Evolutionary conservation across 2,888 invertebrate genomes (phyloP).

Genomic region (Poecilus cupreus): DNA sequence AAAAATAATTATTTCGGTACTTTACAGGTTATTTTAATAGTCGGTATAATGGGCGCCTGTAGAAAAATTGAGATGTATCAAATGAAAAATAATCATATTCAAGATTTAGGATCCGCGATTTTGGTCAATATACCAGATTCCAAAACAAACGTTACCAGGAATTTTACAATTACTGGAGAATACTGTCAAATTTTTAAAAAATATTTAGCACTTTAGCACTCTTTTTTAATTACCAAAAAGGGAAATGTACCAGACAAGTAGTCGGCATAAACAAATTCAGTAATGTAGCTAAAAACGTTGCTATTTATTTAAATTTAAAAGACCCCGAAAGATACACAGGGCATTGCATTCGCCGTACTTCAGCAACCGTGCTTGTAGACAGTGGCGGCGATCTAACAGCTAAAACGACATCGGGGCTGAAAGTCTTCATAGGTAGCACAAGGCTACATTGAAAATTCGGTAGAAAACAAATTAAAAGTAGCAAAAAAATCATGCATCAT

Average conservation of each 20-base stretch:
- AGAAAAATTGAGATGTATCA: neutral
- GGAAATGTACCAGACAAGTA: neutral
- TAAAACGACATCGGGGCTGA: neutral
- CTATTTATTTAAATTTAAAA: too few species aligned
- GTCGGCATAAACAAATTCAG: constrained; percentile 6
- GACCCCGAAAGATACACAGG: too few species aligned
- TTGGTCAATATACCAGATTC: neutral
- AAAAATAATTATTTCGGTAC: neutral
- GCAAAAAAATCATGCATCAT: neutral
- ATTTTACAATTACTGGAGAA: constrained; percentile 3
- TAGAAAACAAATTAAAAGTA: neutral
- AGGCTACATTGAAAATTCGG: neutral
- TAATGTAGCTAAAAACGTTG: neutral
- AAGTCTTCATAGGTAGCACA: neutral
- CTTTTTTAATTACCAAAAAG: neutral
- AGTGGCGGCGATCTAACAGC: neutral
- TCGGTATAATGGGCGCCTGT: neutral
- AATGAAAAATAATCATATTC: neutral
- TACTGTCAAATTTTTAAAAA: constrained; percentile 20
- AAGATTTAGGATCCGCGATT: too few species aligned
- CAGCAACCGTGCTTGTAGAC: too few species aligned
- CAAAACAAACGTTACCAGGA: neutral
- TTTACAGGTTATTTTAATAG: neutral
- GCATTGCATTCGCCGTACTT: too few species aligned
- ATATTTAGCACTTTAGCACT: neutral